Evolutionary conservation across 2,113 vertebrate species (phyloP), one percentile per base, ranked within the genome.

Genomic region (Sapajus apella): DNA sequence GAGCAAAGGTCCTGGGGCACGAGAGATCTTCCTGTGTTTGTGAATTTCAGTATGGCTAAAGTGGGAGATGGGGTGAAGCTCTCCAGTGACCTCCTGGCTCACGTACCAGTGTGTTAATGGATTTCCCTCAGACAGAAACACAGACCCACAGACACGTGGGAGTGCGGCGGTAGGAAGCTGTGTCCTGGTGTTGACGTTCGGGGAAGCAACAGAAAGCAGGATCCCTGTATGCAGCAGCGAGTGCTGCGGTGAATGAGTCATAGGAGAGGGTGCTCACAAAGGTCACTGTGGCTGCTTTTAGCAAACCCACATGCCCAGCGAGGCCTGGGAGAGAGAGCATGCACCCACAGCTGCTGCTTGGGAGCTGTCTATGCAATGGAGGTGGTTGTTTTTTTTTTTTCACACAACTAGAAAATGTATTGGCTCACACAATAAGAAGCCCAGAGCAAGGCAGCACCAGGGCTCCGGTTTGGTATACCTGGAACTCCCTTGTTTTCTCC

Each of bases 1-100:
- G 82, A 56, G 43, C 80, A 96, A 89, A 82, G 66, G 84, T 52
- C 75, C 91, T 2, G 56, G 83, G 52, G 35, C 47, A 43, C 2
- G 18, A 76, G 32, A 50, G 52, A 55, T 43, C 43, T 23, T n/a
- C 8, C n/a, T 8, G 18, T 7, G 18, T 64, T 64, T 90, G 91
- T 72, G 40, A 32, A 37, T 6, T 72, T 58, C 20, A 37, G n/a
- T 9, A 30, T 55, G 77, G 75, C 47, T 76, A 27, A 80, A 35
- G 16, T 58, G 11, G 43, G 50, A 35, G 25, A 37, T 56, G 58
- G 50, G 11, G 32, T n/a, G 37, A 64, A 14, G 37, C 20, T 64
- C 43, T 43, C 56, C 11, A 32, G 43, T 27, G 56, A 68, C 25
- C 82, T 83, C 40, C 1, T 8, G 80, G 73, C 20, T 81, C 52